Base-by-base conservation (phyloP, 2,797 vertebrate species). In the Tinamus major region DNA sequence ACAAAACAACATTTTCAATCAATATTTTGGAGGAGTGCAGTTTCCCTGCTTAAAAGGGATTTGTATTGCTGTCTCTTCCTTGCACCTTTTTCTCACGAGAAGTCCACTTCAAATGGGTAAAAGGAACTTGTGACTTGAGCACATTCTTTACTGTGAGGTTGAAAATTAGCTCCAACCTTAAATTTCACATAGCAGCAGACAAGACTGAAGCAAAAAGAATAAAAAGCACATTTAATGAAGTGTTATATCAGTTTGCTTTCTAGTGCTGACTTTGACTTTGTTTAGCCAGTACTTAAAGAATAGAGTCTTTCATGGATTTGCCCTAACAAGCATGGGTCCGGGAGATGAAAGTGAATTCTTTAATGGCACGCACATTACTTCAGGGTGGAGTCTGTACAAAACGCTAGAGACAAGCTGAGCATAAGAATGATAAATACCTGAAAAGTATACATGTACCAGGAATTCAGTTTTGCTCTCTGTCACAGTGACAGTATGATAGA, bases 321-420 rank as follows among this genome's bases (percentile, higher is more conserved):
- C 48, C 78, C 44, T 93, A 96, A 92, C 90, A 92, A 95, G 92
- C 83, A 89, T 81, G 87, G 91, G 94, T 95, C 95, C 75, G 61
- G 41, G 53, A 96, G 93, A 97, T 97, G 96, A 97, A 97, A 97
- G 96, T 87, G 91, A 96, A 94, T 97, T 97, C 79, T 93, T 94
- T 55, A 53, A 87, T 94, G 96, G 89, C 84, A 93, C 23, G 20
- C 35, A 49, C 21, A 46, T 89, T 88, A 95, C 71, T 92, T 59
- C 46, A 77, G 85, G 87, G 75, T 93, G 85, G 94, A 86, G 86
- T 44, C 79, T 83, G 61, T 67, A 8, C 24, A 18, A 94, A 92
- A 86, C 0, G 1, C 86, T 72, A 61, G 48, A 91, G 75, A 85
- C 79, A 79, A 84, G 69, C 70, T 82, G 67, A 91, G 68, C 64